Evolutionary conservation across 1,140 invertebrate species (phyloP).

Genomic region (Magallana gigas): DNA sequence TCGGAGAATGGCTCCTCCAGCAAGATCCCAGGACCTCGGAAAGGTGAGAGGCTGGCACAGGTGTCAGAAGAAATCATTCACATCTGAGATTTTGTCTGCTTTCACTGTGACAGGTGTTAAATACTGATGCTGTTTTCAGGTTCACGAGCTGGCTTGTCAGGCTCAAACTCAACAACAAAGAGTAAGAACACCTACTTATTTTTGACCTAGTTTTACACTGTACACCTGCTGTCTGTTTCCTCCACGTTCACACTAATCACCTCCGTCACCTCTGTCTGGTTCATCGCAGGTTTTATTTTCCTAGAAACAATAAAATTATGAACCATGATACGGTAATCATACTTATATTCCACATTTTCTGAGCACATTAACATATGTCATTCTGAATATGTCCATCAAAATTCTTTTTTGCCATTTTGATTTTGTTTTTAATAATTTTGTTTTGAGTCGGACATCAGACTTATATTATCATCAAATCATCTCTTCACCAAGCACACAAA

Average conservation of each 20-base stretch:
- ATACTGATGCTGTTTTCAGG: constrained; percentile 29
- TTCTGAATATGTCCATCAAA: no score
- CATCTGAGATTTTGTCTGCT: neutral
- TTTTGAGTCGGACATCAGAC: no score
- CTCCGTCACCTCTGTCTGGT: neutral
- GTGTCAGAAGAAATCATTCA: neutral
- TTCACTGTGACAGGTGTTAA: neutral
- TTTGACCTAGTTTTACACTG: constrained; percentile 14
- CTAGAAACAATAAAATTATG: no score
- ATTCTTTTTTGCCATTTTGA: no score
- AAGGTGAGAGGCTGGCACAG: constrained; percentile 56
- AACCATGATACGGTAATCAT: no score
- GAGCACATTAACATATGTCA: no score
- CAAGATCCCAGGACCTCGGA: constrained; percentile 72
- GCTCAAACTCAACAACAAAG: constrained; percentile 11
- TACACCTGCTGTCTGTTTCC: constrained; percentile 6
- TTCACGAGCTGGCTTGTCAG: constrained; percentile 21
- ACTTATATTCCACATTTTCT: no score
- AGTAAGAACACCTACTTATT: constrained; percentile 7
- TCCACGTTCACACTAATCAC: constrained; percentile 7
- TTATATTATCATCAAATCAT: no score
- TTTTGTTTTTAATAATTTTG: no score
- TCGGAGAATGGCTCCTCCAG: constrained; percentile 55
- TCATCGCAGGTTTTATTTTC: neutral
- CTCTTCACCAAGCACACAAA: neutral